Evolutionary conservation across 2,888 invertebrate species (phyloP).

Genomic region (Thelaira solivaga): DNA sequence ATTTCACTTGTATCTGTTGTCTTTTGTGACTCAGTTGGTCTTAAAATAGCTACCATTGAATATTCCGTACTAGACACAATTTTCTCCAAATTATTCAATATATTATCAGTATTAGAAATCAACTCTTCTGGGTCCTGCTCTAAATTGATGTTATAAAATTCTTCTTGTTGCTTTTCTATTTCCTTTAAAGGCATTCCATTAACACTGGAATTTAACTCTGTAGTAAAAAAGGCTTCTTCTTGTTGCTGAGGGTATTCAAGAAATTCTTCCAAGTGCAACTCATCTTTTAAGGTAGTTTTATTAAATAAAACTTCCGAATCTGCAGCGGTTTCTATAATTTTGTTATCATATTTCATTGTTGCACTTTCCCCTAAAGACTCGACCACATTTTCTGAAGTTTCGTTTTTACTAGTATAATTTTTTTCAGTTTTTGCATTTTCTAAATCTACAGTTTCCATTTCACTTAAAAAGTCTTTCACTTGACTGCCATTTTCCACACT

Average conservation of each 20-base stretch:
- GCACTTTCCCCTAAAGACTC: neutral
- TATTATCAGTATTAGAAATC: neutral
- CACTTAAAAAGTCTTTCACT: neutral
- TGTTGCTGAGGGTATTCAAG: neutral
- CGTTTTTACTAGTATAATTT: too few species aligned
- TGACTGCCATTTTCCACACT: neutral
- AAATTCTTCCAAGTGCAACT: neutral
- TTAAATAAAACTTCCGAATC: neutral
- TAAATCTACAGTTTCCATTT: neutral
- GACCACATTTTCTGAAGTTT: neutral
- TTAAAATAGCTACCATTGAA: constrained; percentile 6
- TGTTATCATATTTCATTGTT: neutral
- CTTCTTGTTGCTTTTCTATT: neutral
- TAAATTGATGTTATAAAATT: neutral
- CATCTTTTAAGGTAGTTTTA: neutral
- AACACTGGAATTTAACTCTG: neutral
- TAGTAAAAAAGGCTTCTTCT: neutral
- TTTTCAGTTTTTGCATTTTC: too few species aligned
- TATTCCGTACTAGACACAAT: neutral
- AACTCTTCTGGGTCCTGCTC: neutral
- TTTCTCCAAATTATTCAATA: neutral
- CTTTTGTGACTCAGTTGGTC: constrained; percentile 2
- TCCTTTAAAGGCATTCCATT: neutral
- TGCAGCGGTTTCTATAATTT: neutral
- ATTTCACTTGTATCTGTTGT: constrained; percentile 7